Percentiles rank a stretch among this genome's conserved stretches.
Conservation (phyloP, 2,797 vertebrate species). For the Pogonophryne albipinna region DNA sequence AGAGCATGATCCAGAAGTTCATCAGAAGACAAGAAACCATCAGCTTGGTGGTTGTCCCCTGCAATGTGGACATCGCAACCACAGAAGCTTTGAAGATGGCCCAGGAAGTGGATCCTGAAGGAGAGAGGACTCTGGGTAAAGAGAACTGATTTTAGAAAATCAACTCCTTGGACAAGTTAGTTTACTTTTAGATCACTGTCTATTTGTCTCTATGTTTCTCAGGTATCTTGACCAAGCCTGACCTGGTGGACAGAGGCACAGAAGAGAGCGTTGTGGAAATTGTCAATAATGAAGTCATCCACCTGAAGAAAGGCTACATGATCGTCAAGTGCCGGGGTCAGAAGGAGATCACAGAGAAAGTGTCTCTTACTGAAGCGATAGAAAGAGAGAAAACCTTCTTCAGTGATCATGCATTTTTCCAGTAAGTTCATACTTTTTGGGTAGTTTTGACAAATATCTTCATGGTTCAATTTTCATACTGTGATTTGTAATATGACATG, state of each 20-base stretch:
- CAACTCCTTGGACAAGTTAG: not conserved
- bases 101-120: slow-evolving; percentile 87
- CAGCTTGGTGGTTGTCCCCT: slow-evolving; percentile 91
- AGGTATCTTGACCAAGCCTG: slow-evolving; percentile 95
- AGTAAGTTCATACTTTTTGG: slow-evolving; percentile 49
- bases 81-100: slow-evolving; percentile 94
- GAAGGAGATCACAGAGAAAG: slow-evolving; percentile 85
- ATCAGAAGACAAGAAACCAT: slow-evolving; percentile 91
- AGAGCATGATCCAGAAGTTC: slow-evolving; percentile 83
- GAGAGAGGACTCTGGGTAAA: slow-evolving; percentile 92
- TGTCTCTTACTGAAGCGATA: slow-evolving; percentile 84
- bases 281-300: slow-evolving; percentile 83
- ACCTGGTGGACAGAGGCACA: slow-evolving; percentile 91
- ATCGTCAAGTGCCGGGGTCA: slow-evolving; percentile 92
- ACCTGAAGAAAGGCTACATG: slow-evolving; percentile 93
- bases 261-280: slow-evolving; percentile 85
- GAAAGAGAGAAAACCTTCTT: slow-evolving; percentile 88
- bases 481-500: not conserved
- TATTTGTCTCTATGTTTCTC: not conserved
- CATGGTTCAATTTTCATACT: not conserved
- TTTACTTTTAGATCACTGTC: not conserved
- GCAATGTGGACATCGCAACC: slow-evolving; percentile 93
- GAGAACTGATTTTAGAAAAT: not conserved
- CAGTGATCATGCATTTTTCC: slow-evolving; percentile 68
- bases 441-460: not conserved